Evolutionary conservation across 2,888 invertebrate genomes (phyloP), one percentile per base, ranked within the genome.

Genomic region (Latheticus oryzae): DNA sequence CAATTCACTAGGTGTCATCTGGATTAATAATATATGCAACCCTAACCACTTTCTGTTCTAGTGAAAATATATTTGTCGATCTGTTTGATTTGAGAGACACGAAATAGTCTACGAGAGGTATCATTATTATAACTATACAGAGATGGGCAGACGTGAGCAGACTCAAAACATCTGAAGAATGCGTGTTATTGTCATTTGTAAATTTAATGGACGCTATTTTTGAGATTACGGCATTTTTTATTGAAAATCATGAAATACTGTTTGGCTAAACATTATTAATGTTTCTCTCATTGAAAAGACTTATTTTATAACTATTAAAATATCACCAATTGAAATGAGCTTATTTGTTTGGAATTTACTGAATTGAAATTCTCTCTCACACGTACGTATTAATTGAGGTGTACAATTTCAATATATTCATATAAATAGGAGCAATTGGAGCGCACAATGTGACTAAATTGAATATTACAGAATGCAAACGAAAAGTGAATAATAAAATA

Each of bases 401-500:
- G 72, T 71, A 70, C 70, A 69, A 71, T 71, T 71, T 71, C 72
- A 68, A 71, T 72, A 73, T 72, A 70, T 68, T 67, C 68, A 68
- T 68, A 72, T 69, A 72, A 70, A 73, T 69, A 70, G 71, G 64
- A 68, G 71, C 70, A 70, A 72, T 72, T 71, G 70, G 64, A 66
- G 66, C 69, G 65, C 69, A 72, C 73, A 72, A 73, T 72, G 68
- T 70, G 68, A 66, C 71, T 69, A 72, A 72, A 72, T 73, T 73
- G 73, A 72, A 71, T 71, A 71, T 71, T 71, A 71, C 65, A 69
- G 70, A 71, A 69, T 67, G 71, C 71, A 69, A 69, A 71, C 68
- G 71, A 73, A 73, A 71, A 71, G 67, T 71, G 71, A 73, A 72
- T 72, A 72, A 71, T 70, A 73, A 71, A 70, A 63, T 67, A 66